Base-by-base conservation (phyloP, 2,888 invertebrate species). In the Diaperis boleti region DNA sequence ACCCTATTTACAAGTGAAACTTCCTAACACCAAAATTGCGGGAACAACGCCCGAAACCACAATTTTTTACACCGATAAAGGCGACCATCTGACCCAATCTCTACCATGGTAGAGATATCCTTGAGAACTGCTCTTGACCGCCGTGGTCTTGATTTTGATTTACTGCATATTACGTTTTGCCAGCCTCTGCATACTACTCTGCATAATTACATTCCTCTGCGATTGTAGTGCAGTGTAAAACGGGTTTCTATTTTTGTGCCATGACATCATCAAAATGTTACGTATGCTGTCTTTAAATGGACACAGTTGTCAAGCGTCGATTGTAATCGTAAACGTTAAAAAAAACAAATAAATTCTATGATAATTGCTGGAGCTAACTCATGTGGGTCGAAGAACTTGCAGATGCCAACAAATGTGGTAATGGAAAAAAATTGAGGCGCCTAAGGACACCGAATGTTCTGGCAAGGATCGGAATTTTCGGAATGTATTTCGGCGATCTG, bases 281-380 rank as follows among this genome's bases (percentile, higher is more conserved):
- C 84, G 84, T 84, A 83, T 83, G 83, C 84, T 82, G 83, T 83
- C 85, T 85, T 85, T 84, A 85, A 85, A 85, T 84, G 85, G 85
- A 82, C 81, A 79, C 81, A 67, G 67, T 63, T 55, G 63, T 64
- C 66, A 62, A 59, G 65, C 64, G 66, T 62, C 64, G 61, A 63
- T 59, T 67, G 66, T 55, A 82, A 81, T 79, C 82, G 60, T 60
- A 62, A 66, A 66, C 56, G 64, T 10, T 35, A 15, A 26, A 52
- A 42, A 22, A 52, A 13, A 10, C 3, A 29, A 26, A 45, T 7
- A 29, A 35, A 49, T 15, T 17, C 17, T 49, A 57, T 26, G 37
- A 49, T 15, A 54, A 59, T 33, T 44, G 11, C 14, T 20, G 29
- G 33, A 15, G 8, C 6, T 13, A 31, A 39, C 15, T 17, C 11